A percentile compares a stretch with the other conserved stretches of the same genome.
phyloP scores from a whole-genome alignment of 2,888 invertebrate genomes.

The Rhogogaster chlorosoma region DNA sequence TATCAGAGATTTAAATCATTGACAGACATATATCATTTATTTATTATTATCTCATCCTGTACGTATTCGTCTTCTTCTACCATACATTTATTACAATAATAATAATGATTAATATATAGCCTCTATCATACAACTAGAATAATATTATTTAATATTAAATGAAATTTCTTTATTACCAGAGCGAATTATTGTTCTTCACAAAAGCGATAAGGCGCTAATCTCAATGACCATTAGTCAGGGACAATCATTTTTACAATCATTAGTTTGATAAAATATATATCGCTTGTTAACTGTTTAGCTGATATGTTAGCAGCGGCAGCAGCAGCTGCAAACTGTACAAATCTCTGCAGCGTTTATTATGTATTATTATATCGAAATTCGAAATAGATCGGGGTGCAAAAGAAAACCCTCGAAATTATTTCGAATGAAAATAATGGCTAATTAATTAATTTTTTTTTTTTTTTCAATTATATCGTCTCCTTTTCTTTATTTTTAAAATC shows the following conservation, averaged over 20 bases:
- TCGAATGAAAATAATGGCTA: background rate
- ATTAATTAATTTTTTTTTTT: background rate
- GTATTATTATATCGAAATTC: too few relatives aligned
- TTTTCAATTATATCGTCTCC: background rate
- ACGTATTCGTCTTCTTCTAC: background rate
- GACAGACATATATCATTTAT: background rate
- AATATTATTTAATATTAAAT: background rate
- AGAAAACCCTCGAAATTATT: background rate
- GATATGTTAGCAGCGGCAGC: background rate
- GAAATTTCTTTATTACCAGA: background rate
- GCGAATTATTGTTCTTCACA: background rate
- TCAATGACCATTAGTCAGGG: conserved; percentile 35
- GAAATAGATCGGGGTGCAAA: background rate
- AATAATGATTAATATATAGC: background rate
- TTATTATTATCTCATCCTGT: background rate
- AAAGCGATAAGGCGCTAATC: conserved; percentile 24
- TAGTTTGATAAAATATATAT: background rate
- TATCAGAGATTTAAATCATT: background rate
- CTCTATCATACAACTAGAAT: background rate
- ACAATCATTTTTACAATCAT: conserved; percentile 30
- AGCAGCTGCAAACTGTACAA: background rate
- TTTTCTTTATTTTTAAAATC: conserved; percentile 57
- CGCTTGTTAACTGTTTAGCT: background rate
- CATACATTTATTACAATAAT: background rate
- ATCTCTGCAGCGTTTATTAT: background rate